Conservation (phyloP, 1,140 invertebrate species). For the Colletes gigas region DNA sequence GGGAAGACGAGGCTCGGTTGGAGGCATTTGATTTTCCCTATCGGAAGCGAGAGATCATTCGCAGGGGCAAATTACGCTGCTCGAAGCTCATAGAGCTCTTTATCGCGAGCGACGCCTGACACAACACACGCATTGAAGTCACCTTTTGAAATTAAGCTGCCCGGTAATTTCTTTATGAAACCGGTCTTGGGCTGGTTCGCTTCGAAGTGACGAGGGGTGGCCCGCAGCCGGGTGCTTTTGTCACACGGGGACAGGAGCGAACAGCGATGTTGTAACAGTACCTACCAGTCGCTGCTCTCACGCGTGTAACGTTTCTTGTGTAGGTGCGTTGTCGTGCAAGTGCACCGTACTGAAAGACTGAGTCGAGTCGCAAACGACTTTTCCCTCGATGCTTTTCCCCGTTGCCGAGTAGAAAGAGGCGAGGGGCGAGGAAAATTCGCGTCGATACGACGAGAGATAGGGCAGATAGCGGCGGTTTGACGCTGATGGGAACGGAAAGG, state of each 20-base stretch:
- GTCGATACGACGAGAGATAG: background rate
- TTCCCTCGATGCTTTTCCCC: slow-evolving; percentile 4
- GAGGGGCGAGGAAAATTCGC: background rate
- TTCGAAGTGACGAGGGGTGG: slow-evolving; percentile 24
- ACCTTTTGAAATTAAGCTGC: slow-evolving; percentile 34
- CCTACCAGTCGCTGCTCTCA: slow-evolving; percentile 23
- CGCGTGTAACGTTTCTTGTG: slow-evolving; percentile 41
- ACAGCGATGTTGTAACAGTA: slow-evolving; percentile 37
- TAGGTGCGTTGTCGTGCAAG: background rate
- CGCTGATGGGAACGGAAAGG: background rate
- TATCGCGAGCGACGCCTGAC: slow-evolving; percentile 15
- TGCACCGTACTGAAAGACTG: slow-evolving; percentile 7
- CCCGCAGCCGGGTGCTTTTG: slow-evolving; percentile 27
- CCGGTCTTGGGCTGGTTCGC: slow-evolving; percentile 25
- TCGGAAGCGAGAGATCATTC: background rate
- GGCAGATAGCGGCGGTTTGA: background rate
- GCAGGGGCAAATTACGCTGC: background rate
- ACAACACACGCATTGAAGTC: slow-evolving; percentile 16
- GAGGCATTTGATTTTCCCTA: too few relatives aligned
- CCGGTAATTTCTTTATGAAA: slow-evolving; percentile 41
- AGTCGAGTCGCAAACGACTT: slow-evolving; percentile 10
- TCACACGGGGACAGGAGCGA: background rate
- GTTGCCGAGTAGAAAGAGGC: too few relatives aligned
- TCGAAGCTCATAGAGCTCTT: background rate
- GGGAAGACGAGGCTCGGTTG: too few relatives aligned